A percentile compares a stretch with the other conserved stretches of the same genome.
phyloP scores from a whole-genome alignment of 2,797 vertebrate species.

The Enteromius fasciolatus region DNA sequence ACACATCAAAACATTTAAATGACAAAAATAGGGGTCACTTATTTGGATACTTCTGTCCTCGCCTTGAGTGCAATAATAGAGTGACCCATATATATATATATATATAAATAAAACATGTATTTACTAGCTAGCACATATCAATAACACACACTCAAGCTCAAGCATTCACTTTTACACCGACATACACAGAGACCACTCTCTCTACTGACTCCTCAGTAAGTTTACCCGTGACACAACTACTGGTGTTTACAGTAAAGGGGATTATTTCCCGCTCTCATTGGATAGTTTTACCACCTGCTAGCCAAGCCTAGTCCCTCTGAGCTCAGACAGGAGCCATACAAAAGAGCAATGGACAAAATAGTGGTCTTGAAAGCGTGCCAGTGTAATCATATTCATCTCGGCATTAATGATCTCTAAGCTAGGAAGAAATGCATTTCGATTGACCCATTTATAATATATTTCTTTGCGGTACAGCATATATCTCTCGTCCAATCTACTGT shows the following conservation, averaged over 20 bases:
- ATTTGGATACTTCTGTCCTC: neutral
- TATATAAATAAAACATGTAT: slow-evolving; percentile 1
- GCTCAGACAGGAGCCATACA: slow-evolving; percentile 52
- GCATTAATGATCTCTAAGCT: neutral
- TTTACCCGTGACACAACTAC: neutral
- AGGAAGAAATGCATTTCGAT: neutral
- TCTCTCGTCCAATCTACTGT: neutral
- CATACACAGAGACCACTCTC: neutral
- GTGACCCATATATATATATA: neutral
- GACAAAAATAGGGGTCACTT: neutral
- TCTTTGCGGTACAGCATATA: neutral
- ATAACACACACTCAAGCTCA: neutral
- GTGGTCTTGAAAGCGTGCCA: slow-evolving; percentile 34
- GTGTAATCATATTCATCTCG: neutral
- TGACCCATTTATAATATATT: neutral
- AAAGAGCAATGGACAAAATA: slow-evolving; percentile 51
- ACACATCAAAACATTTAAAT: neutral
- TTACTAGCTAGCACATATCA: slow-evolving; percentile 17
- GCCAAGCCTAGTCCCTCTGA: slow-evolving; percentile 46
- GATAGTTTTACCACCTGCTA: slow-evolving; percentile 77
- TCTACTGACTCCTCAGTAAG: neutral
- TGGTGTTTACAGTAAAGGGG: slow-evolving; percentile 81
- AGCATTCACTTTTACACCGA: slow-evolving; percentile 9
- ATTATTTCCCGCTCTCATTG: slow-evolving; percentile 78
- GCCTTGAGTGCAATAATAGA: neutral